These are phyloP conservation scores for Lasioglossum villosulum DNA, from an alignment of 2,888 invertebrate genomes.

Conservation along the genomic window DNA sequence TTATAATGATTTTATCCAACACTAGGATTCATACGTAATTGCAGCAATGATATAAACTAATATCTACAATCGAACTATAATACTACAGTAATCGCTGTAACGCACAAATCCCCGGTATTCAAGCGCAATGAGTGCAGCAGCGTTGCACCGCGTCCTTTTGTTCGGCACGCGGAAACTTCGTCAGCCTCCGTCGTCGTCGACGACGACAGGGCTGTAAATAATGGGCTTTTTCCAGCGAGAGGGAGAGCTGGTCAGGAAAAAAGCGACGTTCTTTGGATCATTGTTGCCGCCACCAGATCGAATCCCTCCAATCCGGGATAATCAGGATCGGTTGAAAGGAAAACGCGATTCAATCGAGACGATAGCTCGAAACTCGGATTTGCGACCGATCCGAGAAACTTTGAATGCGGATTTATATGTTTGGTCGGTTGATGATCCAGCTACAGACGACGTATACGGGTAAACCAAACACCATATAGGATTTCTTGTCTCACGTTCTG, in stretches of 20 bases:
- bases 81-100: conserved; percentile 34
- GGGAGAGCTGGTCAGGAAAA: neutral
- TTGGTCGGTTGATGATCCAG: neutral
- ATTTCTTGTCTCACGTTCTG: too few species aligned
- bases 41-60: too few species aligned
- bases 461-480: too few species aligned
- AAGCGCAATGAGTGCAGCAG: conserved; percentile 54
- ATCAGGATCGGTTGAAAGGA: conserved; percentile 14
- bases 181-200: neutral
- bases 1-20: too few species aligned
- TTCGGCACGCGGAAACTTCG: conserved; percentile 35
- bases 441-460: too few species aligned
- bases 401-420: neutral
- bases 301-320: conserved; percentile 20
- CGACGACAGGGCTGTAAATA: conserved; percentile 1
- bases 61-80: too few species aligned
- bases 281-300: conserved; percentile 13
- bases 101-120: conserved; percentile 74
- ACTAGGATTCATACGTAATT: too few species aligned
- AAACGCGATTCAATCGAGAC: conserved; percentile 14
- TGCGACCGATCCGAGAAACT: neutral
- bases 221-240: neutral
- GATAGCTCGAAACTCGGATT: neutral
- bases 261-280: conserved; percentile 1
- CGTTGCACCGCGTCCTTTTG: conserved; percentile 38